Conservation (phyloP, 2,888 invertebrate genomes). For the Aelia acuminata region DNA sequence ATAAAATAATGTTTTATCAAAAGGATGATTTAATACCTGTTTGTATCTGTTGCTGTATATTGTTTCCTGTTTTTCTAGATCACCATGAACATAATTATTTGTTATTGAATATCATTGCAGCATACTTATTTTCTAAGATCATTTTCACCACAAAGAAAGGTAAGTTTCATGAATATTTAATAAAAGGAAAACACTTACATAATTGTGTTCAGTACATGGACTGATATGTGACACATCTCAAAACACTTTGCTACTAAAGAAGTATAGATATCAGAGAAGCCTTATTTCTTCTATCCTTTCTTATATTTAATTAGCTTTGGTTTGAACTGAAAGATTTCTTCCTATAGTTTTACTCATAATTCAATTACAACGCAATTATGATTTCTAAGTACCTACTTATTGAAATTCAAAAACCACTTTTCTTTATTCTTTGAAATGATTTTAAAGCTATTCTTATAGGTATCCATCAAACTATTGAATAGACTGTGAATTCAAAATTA, state of each 20-base stretch:
- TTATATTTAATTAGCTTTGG: slow-evolving; percentile 24
- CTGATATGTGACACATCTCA: background rate
- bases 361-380: background rate
- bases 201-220: background rate
- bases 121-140: background rate
- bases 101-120: slow-evolving; percentile 3
- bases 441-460: background rate
- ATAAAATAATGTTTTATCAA: slow-evolving; percentile 12
- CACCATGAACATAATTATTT: slow-evolving; percentile 36
- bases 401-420: background rate
- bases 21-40: slow-evolving; percentile 47
- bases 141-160: slow-evolving; percentile 5
- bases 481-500: background rate
- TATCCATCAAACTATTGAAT: background rate
- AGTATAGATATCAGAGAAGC: background rate
- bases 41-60: background rate
- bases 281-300: background rate
- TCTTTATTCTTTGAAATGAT: background rate
- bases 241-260: background rate
- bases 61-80: slow-evolving; percentile 44
- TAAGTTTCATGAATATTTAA: background rate
- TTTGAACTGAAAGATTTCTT: background rate
- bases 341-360: background rate
- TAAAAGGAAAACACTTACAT: background rate
- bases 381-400: background rate